Evolutionary conservation across 2,113 vertebrate species (phyloP).

Genomic region (Choloepus hoffmanni): DNA sequence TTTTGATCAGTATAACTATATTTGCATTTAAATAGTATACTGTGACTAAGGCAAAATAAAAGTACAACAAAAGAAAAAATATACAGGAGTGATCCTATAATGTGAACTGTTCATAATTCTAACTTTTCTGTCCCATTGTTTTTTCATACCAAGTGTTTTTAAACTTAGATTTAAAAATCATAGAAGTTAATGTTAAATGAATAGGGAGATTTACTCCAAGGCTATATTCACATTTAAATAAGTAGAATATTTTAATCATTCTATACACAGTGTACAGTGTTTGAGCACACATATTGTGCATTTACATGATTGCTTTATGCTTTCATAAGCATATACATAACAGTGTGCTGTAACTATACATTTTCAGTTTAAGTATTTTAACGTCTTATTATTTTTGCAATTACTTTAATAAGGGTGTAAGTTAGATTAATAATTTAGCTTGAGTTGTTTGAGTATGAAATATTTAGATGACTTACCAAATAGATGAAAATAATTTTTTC

Average conservation of each 20-base stretch:
- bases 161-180: slow-evolving; percentile 36
- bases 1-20: not conserved
- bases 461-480: not conserved
- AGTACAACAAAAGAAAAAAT: not conserved
- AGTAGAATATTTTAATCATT: not conserved
- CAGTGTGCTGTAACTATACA: not conserved
- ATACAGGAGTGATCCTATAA: not conserved
- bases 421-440: slow-evolving; percentile 41
- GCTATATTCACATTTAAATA: slow-evolving; percentile 20
- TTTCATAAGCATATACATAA: not conserved
- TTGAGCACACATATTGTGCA: not conserved
- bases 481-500: slow-evolving; percentile 26
- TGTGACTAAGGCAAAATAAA: slow-evolving; percentile 35
- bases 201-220: slow-evolving; percentile 25
- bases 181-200: slow-evolving; percentile 4
- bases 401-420: slow-evolving; percentile 33
- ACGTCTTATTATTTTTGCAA: not conserved
- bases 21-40: not conserved
- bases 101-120: not conserved
- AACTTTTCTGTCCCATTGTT: not conserved
- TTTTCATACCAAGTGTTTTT: slow-evolving; percentile 15
- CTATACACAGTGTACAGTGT: not conserved
- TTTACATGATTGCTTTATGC: not conserved
- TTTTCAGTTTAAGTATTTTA: slow-evolving; percentile 49
- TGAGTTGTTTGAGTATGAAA: slow-evolving; percentile 20